Percentiles rank a stretch among this genome's conserved stretches.
Conservation (phyloP, 2,797 vertebrate species). For the Phylloscopus collybita region DNA sequence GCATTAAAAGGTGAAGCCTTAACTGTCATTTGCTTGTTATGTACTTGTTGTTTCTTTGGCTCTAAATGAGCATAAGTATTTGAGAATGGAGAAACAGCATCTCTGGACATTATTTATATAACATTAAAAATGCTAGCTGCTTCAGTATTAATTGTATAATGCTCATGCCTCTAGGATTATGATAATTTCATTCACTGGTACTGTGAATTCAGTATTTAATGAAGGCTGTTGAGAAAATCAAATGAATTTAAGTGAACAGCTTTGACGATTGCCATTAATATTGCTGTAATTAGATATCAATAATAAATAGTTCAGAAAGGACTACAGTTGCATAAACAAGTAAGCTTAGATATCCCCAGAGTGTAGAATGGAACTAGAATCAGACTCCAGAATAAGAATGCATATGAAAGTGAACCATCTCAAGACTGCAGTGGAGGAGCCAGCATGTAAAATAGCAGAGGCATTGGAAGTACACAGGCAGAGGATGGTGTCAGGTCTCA, state of each 20-base stretch:
- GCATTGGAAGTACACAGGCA: too few relatives aligned
- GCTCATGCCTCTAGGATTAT: neutral
- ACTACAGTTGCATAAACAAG: neutral
- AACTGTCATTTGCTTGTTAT: neutral
- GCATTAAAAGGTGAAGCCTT: neutral
- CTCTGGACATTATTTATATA: neutral
- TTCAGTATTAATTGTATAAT: neutral
- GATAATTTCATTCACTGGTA: neutral
- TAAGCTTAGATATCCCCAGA: neutral
- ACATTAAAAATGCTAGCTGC: neutral
- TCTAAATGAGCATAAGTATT: neutral
- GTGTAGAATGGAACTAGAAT: neutral
- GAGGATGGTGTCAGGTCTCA: neutral
- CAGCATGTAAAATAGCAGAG: neutral
- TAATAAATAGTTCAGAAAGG: neutral
- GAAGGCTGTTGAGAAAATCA: neutral
- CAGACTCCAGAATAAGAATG: neutral
- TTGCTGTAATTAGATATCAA: neutral
- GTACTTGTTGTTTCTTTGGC: neutral
- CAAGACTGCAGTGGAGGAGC: neutral
- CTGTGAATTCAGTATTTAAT: neutral
- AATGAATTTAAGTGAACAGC: neutral
- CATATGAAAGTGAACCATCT: neutral
- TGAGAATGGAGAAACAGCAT: neutral
- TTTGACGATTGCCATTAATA: neutral